These are phyloP conservation scores for Morus bassanus DNA, from an alignment of 2,797 vertebrate genomes.

Conservation along the genomic window DNA sequence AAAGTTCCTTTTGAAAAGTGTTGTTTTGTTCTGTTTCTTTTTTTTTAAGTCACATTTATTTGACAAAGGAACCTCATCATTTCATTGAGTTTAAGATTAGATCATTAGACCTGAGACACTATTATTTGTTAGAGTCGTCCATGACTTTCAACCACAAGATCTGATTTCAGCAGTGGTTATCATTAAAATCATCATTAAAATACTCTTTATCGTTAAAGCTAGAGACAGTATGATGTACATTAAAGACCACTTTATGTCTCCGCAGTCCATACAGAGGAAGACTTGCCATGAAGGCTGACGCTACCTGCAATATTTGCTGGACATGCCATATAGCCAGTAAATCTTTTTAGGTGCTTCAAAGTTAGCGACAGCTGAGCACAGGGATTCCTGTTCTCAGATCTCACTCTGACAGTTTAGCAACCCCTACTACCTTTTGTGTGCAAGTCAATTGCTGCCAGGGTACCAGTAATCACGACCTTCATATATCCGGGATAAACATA, in stretches of 20 bases:
- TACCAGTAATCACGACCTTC: neutral
- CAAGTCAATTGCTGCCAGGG: neutral
- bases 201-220: neutral
- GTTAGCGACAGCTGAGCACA: neutral
- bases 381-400: neutral
- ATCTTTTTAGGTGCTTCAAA: neutral
- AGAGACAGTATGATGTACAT: neutral
- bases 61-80: neutral
- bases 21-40: neutral
- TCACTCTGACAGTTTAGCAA: neutral
- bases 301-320: neutral
- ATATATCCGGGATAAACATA: neutral
- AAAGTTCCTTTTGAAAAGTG: neutral
- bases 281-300: neutral
- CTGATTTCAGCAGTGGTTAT: neutral
- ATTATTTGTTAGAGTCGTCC: neutral
- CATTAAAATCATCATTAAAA: neutral
- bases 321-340: neutral
- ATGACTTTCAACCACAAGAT: neutral
- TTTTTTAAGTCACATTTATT: neutral
- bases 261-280: neutral
- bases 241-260: neutral
- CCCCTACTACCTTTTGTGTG: neutral
- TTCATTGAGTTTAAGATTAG: conserved; percentile 28
- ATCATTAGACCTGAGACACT: neutral